Percentiles rank a stretch among this genome's conserved stretches.
Evolutionary conservation across 2,113 vertebrate genomes (phyloP).

Genomic region (Leptobrachium leishanense): DNA sequence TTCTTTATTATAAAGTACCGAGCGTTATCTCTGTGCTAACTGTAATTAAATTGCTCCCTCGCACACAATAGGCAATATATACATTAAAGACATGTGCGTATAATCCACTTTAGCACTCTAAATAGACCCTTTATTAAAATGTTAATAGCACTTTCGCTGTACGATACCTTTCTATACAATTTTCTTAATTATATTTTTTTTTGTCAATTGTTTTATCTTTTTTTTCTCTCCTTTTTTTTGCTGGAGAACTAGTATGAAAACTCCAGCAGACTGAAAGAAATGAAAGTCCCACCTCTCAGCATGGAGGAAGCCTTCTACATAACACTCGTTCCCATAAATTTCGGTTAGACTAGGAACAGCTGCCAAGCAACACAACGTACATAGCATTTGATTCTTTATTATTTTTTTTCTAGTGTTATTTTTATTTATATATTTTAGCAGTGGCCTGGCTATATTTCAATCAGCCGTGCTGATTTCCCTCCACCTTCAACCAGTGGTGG

Average conservation of each 20-base stretch:
- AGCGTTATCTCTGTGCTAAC: no score
- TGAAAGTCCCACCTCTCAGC: neutral
- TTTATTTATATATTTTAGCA: no score
- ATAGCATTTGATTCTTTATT: neutral
- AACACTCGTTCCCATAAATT: neutral
- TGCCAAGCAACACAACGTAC: neutral
- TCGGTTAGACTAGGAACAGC: neutral
- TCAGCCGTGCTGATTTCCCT: no score
- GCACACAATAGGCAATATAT: neutral
- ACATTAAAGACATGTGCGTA: neutral
- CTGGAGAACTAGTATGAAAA: neutral
- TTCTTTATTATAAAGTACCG: no score
- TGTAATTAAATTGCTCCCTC: neutral
- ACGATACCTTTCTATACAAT: no score
- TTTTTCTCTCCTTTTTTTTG: no score
- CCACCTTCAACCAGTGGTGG: neutral
- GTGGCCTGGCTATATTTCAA: no score
- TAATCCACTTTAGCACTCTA: neutral
- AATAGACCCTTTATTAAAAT: conserved; percentile 6
- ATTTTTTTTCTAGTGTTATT: no score
- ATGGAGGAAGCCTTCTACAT: neutral
- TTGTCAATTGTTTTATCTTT: no score
- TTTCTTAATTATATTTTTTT: no score
- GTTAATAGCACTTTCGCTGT: no score
- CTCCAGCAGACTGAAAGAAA: conserved; percentile 4